Conservation (phyloP, 35 echinoderm and acorn worm genomes). For the Eucidaris tribuloides region DNA sequence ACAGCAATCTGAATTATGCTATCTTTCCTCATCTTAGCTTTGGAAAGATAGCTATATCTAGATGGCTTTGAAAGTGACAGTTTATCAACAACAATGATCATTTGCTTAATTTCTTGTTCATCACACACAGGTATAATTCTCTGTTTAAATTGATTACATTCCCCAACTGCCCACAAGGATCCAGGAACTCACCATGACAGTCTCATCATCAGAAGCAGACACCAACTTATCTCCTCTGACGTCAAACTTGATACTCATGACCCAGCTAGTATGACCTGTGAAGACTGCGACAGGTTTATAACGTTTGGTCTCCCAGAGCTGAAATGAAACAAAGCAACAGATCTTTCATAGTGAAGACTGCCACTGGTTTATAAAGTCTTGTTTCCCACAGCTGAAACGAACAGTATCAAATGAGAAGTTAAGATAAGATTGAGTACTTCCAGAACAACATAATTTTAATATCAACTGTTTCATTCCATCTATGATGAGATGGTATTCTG, state of each 20-base stretch:
- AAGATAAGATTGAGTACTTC: no score
- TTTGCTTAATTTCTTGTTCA: not conserved
- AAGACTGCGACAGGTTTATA: slow-evolving; percentile 58
- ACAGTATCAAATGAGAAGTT: no score
- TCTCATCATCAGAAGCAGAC: slow-evolving; percentile 77
- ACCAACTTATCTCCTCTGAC: slow-evolving; percentile 48
- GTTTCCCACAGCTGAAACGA: slow-evolving; percentile 69
- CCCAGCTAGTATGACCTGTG: slow-evolving; percentile 83
- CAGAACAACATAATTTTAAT: no score
- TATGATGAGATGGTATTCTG: no score
- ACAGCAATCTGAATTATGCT: no score
- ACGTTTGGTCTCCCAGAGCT: slow-evolving; percentile 63
- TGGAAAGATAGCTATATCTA: not conserved
- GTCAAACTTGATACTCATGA: slow-evolving; percentile 79
- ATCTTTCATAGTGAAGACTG: slow-evolving; percentile 12
- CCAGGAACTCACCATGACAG: slow-evolving; percentile 60
- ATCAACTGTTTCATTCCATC: no score
- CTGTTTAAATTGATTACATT: not conserved
- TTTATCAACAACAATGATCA: not conserved
- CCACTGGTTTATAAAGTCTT: slow-evolving; percentile 34
- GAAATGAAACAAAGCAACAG: not conserved
- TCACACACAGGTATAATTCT: not conserved
- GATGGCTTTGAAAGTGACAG: not conserved
- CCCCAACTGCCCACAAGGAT: not conserved
- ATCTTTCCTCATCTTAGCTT: no score